These are phyloP conservation scores for Aspidapion aeneum DNA, from an alignment of 2,888 invertebrate species.

Conservation along the genomic window DNA sequence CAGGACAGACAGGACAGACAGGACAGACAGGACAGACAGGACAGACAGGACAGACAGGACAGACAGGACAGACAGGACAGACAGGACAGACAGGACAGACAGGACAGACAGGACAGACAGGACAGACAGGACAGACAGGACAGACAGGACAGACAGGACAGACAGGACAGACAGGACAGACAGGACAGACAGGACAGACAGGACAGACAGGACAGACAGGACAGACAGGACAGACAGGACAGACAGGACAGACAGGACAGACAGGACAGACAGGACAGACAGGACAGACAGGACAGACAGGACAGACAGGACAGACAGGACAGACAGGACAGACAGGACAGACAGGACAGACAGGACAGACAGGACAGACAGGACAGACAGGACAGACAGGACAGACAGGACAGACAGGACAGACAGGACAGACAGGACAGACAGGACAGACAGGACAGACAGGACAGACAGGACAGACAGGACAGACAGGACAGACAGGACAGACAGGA, in stretches of 20 bases:
- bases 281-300: conserved; percentile 20
- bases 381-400: conserved; percentile 27
- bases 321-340: conserved; percentile 32
- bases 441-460: conserved; percentile 34
- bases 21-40: no score
- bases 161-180: conserved; percentile 22
- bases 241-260: conserved; percentile 29
- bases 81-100: not conserved
- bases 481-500: no score
- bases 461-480: no score
- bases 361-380: conserved; percentile 21
- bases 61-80: not conserved
- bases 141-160: conserved; percentile 18
- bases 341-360: conserved; percentile 29
- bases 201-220: conserved; percentile 40
- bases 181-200: conserved; percentile 15
- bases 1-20: no score
- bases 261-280: conserved; percentile 19
- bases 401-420: conserved; percentile 36
- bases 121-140: conserved; percentile 18
- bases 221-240: conserved; percentile 34
- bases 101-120: not conserved
- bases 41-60: no score
- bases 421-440: conserved; percentile 36
- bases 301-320: conserved; percentile 29